phyloP scores from a whole-genome alignment of 2,888 invertebrate species.

The Terebella lapidaria region DNA sequence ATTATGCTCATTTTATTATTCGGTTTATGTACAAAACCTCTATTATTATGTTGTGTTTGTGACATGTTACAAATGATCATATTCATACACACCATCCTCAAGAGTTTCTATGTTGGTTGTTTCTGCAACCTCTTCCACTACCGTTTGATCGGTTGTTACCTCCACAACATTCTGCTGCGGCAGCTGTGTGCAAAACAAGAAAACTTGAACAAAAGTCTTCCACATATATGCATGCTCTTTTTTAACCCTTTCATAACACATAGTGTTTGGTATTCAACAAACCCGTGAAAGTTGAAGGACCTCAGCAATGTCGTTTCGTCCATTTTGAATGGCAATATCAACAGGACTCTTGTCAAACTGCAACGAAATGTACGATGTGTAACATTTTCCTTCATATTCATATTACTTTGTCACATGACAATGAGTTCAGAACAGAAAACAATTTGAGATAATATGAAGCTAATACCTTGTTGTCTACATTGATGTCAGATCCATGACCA shows the following conservation, averaged over 20 bases:
- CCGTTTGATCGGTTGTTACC: slow-evolving; percentile 15
- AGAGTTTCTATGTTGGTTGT: slow-evolving; percentile 4
- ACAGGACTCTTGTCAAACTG: slow-evolving; percentile 48
- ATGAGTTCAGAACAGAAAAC: not conserved
- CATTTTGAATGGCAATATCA: slow-evolving; percentile 58
- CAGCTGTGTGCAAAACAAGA: not conserved
- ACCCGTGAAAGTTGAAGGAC: slow-evolving; percentile 34
- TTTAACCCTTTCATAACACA: too few relatives aligned
- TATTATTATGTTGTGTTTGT: too few relatives aligned
- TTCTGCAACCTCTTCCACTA: slow-evolving; percentile 24
- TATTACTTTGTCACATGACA: not conserved
- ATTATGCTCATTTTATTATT: too few relatives aligned
- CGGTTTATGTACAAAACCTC: too few relatives aligned
- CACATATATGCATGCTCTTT: too few relatives aligned
- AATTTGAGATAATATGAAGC: too few relatives aligned
- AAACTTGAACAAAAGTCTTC: not conserved
- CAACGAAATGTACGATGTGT: slow-evolving; percentile 8
- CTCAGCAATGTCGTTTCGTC: slow-evolving; percentile 54
- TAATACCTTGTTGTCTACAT: slow-evolving; percentile 64
- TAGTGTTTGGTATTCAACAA: too few relatives aligned
- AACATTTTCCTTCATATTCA: not conserved
- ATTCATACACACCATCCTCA: not conserved
- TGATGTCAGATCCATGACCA: slow-evolving; percentile 69
- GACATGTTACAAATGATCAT: too few relatives aligned
- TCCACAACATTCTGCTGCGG: slow-evolving; percentile 11